Base-by-base conservation (phyloP, 2,797 vertebrate genomes). In the Chiroxiphia lanceolata region DNA sequence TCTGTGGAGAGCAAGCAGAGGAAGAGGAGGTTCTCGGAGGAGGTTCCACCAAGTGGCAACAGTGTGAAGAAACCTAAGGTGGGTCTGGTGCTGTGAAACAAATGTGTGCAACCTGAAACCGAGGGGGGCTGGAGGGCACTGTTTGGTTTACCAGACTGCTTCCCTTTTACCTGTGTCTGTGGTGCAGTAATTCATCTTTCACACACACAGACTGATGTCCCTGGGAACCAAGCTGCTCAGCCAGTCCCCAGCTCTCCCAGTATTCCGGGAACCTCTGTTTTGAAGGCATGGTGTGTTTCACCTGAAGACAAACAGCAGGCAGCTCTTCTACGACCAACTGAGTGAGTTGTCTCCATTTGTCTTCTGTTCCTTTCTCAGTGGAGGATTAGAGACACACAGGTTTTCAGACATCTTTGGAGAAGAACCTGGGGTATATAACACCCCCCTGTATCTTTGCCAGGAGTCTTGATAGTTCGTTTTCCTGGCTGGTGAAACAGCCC, bases 21-120 rank as follows among this genome's bases (percentile, higher is more conserved):
- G 94, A 99, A 99, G 95, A 98, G 98, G 97, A 98, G 98, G 85
- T 98, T 98, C 84, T 99, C 99, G 1, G 99, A 99, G 85, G 99
- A 99, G 81, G 93, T 97, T 70, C 94, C 97, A 92, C 93, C 93
- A 4, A 96, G 97, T 1, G 96, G 98, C 95, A 99, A 99, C 96
- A 99, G 98, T 60, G 47, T 98, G 34, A 99, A 99, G 94, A 98
- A 99, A 91, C 93, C 98, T 33, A 99, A 98, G 98, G 99, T 99
- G 93, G 87, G 96, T 94, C 22, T 8, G 36, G 23, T 57, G 90
- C 34, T 51, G 12, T 23, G 38, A 38, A 63, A 27, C 15, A 44
- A 48, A 29, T 0, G 3, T 36, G 16, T 45, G 54, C 17, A 18
- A 5, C 29, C 50, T n/a, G 51, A 63, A 84, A 51, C 7, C 4